These are phyloP conservation scores for Stegophylla sp. DNA, from an alignment of 2,888 invertebrate genomes.

Conservation along the genomic window DNA sequence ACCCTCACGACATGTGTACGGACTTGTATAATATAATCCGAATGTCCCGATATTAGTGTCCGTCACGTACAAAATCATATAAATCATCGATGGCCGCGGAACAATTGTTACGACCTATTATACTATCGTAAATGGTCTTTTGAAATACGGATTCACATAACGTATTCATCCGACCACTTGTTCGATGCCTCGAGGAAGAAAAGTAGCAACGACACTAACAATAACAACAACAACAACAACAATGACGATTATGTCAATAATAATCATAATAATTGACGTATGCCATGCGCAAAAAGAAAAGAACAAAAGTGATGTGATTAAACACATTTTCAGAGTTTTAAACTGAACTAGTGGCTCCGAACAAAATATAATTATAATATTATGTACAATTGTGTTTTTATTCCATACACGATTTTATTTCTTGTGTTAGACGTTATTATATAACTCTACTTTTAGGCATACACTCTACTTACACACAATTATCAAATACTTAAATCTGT, in stretches of 20 bases:
- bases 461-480: no score
- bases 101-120: not conserved
- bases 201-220: not conserved
- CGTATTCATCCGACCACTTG: slow-evolving; percentile 16
- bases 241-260: not conserved
- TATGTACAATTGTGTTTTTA: not conserved
- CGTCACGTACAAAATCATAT: no score
- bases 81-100: slow-evolving; percentile 1
- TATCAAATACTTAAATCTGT: no score
- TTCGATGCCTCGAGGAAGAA: not conserved
- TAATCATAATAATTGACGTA: not conserved
- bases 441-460: no score
- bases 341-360: not conserved
- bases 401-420: no score
- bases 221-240: slow-evolving; percentile 1
- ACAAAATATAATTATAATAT: not conserved
- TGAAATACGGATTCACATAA: not conserved
- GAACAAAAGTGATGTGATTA: slow-evolving; percentile 20
- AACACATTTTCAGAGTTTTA: slow-evolving; percentile 35
- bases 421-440: no score
- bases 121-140: not conserved
- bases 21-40: no score
- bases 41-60: no score
- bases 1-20: no score
- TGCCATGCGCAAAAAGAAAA: slow-evolving; percentile 10